Conservation (phyloP, 1,140 invertebrate species). For the Leptestheria dahalacensis region DNA sequence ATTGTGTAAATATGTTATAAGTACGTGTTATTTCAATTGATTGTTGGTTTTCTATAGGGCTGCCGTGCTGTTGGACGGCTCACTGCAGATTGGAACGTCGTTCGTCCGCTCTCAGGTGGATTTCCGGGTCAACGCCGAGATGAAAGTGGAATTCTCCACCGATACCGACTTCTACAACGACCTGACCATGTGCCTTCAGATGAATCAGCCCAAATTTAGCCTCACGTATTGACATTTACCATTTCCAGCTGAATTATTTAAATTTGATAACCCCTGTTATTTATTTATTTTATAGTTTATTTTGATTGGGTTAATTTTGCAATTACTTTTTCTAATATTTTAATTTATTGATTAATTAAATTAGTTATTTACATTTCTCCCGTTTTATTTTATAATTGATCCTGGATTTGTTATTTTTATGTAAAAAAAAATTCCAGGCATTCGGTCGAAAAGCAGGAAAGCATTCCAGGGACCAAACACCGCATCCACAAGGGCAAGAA, state of each 20-base stretch:
- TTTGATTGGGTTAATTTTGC: too few relatives aligned
- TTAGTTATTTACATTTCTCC: too few relatives aligned
- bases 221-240: constrained; percentile 40
- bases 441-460: constrained; percentile 48
- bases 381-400: too few relatives aligned
- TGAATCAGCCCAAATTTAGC: constrained; percentile 49
- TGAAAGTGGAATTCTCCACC: constrained; percentile 53
- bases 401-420: neutral
- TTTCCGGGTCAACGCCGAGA: constrained; percentile 51
- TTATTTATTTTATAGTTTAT: too few relatives aligned
- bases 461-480: constrained; percentile 49
- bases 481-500: constrained; percentile 40
- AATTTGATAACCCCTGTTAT: constrained; percentile 10
- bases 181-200: constrained; percentile 61
- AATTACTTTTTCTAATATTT: too few relatives aligned
- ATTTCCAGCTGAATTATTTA: constrained; percentile 1
- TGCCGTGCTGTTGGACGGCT: constrained; percentile 49
- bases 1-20: neutral
- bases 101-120: constrained; percentile 52
- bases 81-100: constrained; percentile 43
- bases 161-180: constrained; percentile 64
- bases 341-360: too few relatives aligned
- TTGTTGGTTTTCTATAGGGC: constrained; percentile 35
- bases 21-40: neutral
- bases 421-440: constrained; percentile 33